These are phyloP conservation scores for Tetrapedia diversipes DNA, from an alignment of 2,888 invertebrate genomes.

Conservation along the genomic window DNA sequence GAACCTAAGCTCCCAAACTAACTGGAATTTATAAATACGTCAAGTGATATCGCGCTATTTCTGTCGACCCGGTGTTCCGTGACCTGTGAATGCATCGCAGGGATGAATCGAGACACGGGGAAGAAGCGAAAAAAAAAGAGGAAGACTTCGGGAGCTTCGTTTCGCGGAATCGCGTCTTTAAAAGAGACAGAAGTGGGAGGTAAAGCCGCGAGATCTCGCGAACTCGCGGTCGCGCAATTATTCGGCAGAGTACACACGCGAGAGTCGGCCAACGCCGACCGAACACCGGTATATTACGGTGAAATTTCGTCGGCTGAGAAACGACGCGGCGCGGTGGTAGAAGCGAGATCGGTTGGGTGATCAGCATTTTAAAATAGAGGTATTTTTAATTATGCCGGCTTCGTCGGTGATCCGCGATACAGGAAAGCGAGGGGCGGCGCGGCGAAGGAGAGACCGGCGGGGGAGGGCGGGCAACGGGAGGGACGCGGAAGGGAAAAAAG, in stretches of 20 bases:
- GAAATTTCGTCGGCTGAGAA: constrained; percentile 24
- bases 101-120: neutral
- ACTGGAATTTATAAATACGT: constrained; percentile 78
- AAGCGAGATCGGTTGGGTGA: constrained; percentile 46
- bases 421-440: neutral
- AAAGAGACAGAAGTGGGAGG: constrained; percentile 6
- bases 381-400: constrained; percentile 81
- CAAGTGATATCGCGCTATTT: constrained; percentile 70
- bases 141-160: constrained; percentile 15
- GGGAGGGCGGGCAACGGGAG: constrained; percentile 38
- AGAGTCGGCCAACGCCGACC: neutral
- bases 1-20: constrained; percentile 69
- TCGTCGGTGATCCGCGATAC: constrained; percentile 66
- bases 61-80: constrained; percentile 24
- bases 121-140: neutral
- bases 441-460: constrained; percentile 17
- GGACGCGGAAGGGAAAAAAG: neutral
- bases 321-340: neutral
- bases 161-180: constrained; percentile 24
- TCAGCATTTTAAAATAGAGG: constrained; percentile 79
- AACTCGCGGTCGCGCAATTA: constrained; percentile 35
- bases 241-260: constrained; percentile 35
- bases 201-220: neutral
- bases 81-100: neutral
- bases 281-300: constrained; percentile 31